These are phyloP conservation scores for Clivina fossor DNA, from an alignment of 2,888 invertebrate genomes.

Conservation along the genomic window DNA sequence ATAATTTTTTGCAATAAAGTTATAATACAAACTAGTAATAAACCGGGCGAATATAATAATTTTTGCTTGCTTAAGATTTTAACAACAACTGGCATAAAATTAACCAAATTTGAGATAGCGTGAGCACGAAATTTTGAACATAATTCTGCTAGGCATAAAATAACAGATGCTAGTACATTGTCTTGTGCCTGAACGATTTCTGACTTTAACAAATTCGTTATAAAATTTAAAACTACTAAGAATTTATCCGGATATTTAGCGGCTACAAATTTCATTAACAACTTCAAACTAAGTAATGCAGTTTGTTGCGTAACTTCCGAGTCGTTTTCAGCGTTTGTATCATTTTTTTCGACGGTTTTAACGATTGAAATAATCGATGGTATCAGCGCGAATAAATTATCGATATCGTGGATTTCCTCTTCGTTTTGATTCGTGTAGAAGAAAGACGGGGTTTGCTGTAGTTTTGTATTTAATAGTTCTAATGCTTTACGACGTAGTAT, in stretches of 20 bases:
- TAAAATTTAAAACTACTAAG: slow-evolving; percentile 66
- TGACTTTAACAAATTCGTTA: slow-evolving; percentile 64
- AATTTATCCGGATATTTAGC: slow-evolving; percentile 69
- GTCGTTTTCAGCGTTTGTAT: slow-evolving; percentile 57
- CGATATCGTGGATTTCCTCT: slow-evolving; percentile 47
- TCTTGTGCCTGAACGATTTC: slow-evolving; percentile 56
- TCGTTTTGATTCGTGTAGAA: slow-evolving; percentile 55
- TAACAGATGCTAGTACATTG: slow-evolving; percentile 72
- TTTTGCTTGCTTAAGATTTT: slow-evolving; percentile 65
- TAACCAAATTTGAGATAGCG: slow-evolving; percentile 71
- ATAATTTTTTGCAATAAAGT: slow-evolving; percentile 81
- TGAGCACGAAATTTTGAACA: slow-evolving; percentile 74
- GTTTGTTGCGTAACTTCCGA: slow-evolving; percentile 76
- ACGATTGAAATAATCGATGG: slow-evolving; percentile 64
- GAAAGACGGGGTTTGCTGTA: slow-evolving; percentile 68
- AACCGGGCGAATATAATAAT: slow-evolving; percentile 61
- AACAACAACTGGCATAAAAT: slow-evolving; percentile 76
- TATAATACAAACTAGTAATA: slow-evolving; percentile 70
- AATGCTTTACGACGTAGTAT: slow-evolving; percentile 78
- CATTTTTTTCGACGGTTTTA: slow-evolving; percentile 55
- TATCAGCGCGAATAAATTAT: slow-evolving; percentile 61
- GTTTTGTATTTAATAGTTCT: slow-evolving; percentile 80
- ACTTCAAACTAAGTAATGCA: slow-evolving; percentile 77
- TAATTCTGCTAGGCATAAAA: slow-evolving; percentile 78
- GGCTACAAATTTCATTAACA: slow-evolving; percentile 74